These are phyloP conservation scores for Psittacula derbiana DNA, from an alignment of 2,797 vertebrate species.

Conservation along the genomic window DNA sequence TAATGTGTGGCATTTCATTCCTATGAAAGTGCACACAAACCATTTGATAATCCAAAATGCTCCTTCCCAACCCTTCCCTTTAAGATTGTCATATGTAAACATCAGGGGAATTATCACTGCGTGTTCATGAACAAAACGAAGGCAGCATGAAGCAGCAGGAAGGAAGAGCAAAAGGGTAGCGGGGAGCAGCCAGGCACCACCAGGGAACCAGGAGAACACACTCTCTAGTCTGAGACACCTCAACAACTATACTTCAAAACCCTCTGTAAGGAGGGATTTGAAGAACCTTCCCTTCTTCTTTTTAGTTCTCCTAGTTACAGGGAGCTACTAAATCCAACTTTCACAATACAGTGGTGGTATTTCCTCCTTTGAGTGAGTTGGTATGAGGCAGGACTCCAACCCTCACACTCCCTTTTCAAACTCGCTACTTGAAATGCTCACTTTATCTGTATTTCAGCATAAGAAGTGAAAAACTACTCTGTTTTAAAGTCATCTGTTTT, in stretches of 20 bases:
- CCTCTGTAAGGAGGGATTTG: neutral
- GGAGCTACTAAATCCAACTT: neutral
- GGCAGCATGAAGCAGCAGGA: neutral
- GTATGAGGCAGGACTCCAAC: neutral
- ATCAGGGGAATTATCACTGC: neutral
- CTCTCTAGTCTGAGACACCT: neutral
- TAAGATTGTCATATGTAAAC: neutral
- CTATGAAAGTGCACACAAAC: neutral
- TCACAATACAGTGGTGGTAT: neutral
- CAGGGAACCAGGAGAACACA: neutral
- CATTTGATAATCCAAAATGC: slow-evolving; percentile 15
- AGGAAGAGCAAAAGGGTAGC: neutral
- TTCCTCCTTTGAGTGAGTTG: neutral
- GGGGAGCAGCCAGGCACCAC: neutral
- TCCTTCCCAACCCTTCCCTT: neutral
- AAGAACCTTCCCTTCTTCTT: neutral
- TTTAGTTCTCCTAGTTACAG: neutral
- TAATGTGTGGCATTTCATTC: neutral
- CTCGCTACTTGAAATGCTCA: neutral
- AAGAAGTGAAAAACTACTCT: neutral
- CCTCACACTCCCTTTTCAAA: neutral
- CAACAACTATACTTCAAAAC: neutral
- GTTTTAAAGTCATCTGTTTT: neutral
- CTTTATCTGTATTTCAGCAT: neutral
- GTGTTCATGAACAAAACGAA: slow-evolving; percentile 15